These are phyloP conservation scores for Columbina picui DNA, from an alignment of 2,113 vertebrate species.

Conservation along the genomic window DNA sequence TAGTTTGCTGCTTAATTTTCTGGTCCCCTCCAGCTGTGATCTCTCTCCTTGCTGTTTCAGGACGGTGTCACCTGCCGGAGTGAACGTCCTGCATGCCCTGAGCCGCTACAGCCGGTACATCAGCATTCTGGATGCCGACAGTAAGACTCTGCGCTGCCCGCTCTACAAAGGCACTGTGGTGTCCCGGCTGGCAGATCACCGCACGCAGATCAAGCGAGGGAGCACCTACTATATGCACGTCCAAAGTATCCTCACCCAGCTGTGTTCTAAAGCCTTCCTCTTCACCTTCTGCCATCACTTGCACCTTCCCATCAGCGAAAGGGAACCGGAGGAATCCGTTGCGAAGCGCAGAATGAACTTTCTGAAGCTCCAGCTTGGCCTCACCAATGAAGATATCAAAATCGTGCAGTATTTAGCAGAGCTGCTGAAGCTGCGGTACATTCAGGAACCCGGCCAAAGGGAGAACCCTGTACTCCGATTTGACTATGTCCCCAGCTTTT, in stretches of 20 bases:
- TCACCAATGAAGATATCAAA: constrained; percentile 86
- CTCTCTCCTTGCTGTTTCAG: constrained; percentile 74
- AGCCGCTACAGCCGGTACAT: constrained; percentile 93
- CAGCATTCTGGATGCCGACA: constrained; percentile 91
- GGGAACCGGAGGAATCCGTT: constrained; percentile 72
- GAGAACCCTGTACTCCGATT: constrained; percentile 85
- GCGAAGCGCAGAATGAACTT: constrained; percentile 82
- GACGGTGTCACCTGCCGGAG: constrained; percentile 81
- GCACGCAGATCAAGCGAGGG: constrained; percentile 91
- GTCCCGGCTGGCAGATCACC: constrained; percentile 89
- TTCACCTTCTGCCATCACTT: constrained; percentile 94
- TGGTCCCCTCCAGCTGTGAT: not conserved
- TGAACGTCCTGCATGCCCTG: constrained; percentile 84
- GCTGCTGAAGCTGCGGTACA: constrained; percentile 89
- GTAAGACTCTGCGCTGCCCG: constrained; percentile 91
- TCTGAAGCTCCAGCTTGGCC: constrained; percentile 84
- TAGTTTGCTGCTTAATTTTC: accelerated
- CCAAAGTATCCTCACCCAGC: constrained; percentile 86
- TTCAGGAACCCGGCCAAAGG: constrained; percentile 75
- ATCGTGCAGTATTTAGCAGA: constrained; percentile 92
- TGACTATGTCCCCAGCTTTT: constrained; percentile 92
- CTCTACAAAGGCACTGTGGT: constrained; percentile 86
- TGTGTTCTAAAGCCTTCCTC: constrained; percentile 92
- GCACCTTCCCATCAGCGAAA: constrained; percentile 86
- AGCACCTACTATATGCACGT: constrained; percentile 94